phyloP scores from a whole-genome alignment of 2,888 invertebrate species.

The Scaptomyza caliginosa region DNA sequence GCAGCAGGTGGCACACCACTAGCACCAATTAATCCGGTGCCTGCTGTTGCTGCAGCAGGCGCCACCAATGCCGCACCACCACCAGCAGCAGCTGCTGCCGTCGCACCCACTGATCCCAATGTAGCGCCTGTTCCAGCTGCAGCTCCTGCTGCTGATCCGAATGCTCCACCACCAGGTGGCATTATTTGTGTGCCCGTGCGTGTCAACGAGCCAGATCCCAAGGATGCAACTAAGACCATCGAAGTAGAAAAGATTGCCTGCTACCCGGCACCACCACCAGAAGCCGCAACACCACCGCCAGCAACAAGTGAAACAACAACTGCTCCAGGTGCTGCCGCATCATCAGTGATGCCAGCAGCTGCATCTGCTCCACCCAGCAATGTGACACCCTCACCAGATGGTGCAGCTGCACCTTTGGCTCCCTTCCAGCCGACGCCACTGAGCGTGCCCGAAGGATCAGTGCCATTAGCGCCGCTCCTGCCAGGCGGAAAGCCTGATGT shows the following conservation, averaged over 20 bases:
- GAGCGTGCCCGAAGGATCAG: conserved; percentile 69
- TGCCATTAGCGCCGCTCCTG: conserved; percentile 64
- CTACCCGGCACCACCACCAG: conserved; percentile 80
- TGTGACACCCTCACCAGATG: conserved; percentile 11
- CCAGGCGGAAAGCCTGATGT: conserved; percentile 67
- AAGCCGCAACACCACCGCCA: conserved; percentile 34
- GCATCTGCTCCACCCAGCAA: conserved; percentile 1
- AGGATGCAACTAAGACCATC: conserved; percentile 80
- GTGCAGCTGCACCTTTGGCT: conserved; percentile 37
- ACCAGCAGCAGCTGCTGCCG: conserved; percentile 5
- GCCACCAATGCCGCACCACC: background rate
- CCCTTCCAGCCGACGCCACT: conserved; percentile 56
- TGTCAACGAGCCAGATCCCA: conserved; percentile 81
- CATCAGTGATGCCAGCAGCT: background rate
- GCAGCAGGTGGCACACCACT: background rate
- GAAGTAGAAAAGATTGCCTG: conserved; percentile 81
- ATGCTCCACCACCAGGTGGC: conserved; percentile 67
- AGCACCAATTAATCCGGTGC: background rate
- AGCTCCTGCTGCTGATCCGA: conserved; percentile 25
- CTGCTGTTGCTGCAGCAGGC: background rate
- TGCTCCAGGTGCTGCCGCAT: conserved; percentile 2
- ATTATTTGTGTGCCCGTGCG: conserved; percentile 81
- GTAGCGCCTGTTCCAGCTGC: background rate
- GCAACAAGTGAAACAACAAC: conserved; percentile 30
- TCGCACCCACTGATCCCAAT: conserved; percentile 1